Conservation (phyloP, 2,113 vertebrate genomes). For the Vireo altiloquus region DNA sequence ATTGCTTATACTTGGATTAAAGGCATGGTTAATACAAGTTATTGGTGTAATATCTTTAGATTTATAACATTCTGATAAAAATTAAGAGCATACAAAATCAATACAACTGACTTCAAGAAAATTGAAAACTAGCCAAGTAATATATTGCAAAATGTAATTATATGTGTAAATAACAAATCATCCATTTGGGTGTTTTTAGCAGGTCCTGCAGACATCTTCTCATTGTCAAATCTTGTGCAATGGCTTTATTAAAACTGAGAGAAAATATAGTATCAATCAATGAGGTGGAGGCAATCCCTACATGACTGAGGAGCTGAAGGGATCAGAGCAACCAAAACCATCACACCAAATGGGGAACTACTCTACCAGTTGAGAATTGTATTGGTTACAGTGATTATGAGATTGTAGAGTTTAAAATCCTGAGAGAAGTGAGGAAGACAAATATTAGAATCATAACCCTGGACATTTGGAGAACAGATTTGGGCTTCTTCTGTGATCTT, state of each 20-base stretch:
- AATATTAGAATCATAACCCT: neutral
- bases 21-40: neutral
- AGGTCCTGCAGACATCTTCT: neutral
- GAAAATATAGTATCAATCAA: neutral
- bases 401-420: neutral
- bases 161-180: neutral
- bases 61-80: neutral
- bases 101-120: neutral
- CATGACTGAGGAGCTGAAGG: neutral
- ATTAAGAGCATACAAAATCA: neutral
- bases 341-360: neutral
- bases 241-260: neutral
- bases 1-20: neutral
- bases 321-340: neutral
- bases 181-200: neutral
- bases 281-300: neutral
- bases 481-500: neutral
- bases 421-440: neutral
- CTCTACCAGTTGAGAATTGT: fast-evolving
- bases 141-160: neutral
- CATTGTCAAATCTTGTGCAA: neutral
- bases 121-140: neutral
- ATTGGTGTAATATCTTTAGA: neutral
- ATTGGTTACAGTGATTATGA: neutral
- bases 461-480: neutral